Evolutionary conservation across 2,888 invertebrate species (phyloP).

Genomic region (Dryobotodes eremita): DNA sequence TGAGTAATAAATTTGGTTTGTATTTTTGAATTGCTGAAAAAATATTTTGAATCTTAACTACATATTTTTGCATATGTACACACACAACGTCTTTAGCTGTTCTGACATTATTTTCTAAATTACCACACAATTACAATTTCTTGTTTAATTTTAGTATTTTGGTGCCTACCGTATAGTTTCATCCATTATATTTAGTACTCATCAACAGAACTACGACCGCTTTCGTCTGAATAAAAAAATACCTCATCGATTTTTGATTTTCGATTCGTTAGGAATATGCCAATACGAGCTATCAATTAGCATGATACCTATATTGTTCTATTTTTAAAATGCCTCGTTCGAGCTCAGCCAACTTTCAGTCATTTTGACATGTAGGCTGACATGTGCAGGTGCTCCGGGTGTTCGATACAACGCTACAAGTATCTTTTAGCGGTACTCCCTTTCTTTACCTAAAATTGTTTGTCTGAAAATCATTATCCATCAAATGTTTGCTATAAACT

Average conservation of each 20-base stretch:
- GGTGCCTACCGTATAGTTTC: not conserved
- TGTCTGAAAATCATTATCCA: not conserved
- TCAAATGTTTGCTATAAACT: not conserved
- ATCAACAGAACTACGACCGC: not conserved
- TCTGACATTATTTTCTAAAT: not conserved
- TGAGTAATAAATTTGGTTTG: not conserved
- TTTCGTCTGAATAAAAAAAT: too few species aligned
- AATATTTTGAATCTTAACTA: not conserved
- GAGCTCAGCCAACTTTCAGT: conserved; percentile 16
- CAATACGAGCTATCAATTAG: not conserved
- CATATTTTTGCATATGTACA: not conserved
- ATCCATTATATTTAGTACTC: not conserved
- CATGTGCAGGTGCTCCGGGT: not conserved
- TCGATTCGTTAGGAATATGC: not conserved
- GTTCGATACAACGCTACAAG: not conserved
- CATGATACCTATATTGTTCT: conserved; percentile 14
- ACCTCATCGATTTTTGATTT: too few species aligned
- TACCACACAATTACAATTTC: too few species aligned
- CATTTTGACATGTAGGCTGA: conserved; percentile 17
- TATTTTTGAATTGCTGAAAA: not conserved
- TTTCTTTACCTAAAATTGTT: too few species aligned
- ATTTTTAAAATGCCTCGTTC: conserved; percentile 24
- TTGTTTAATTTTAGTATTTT: not conserved
- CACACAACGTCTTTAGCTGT: not conserved
- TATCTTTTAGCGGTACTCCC: not conserved